Percentiles rank a stretch among this genome's conserved stretches.
These are phyloP conservation scores for Acanthopagrus latus DNA, from an alignment of 2,797 vertebrate genomes.

Conservation along the genomic window DNA sequence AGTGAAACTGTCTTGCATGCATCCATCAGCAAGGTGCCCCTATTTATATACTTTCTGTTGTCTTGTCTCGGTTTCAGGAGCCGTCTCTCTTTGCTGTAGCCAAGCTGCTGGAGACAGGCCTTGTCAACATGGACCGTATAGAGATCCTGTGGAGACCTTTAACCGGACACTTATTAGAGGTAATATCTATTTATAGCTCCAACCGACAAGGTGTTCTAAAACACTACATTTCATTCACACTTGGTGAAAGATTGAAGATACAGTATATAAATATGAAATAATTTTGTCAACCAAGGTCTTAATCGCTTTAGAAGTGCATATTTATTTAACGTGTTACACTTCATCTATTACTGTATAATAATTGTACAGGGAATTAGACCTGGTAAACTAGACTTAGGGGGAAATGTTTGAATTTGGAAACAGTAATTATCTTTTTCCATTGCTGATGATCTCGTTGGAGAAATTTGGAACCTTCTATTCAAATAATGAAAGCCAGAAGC, in stretches of 20 bases:
- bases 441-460: constrained; percentile 1
- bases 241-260: background rate
- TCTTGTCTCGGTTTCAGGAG: constrained; percentile 83
- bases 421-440: constrained; percentile 4
- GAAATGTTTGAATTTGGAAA: background rate
- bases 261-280: background rate
- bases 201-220: background rate
- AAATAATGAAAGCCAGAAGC: constrained; percentile 2
- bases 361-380: background rate
- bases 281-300: background rate
- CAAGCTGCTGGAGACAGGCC: constrained; percentile 96
- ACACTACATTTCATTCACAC: background rate
- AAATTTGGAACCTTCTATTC: constrained; percentile 9
- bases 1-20: background rate
- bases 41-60: background rate
- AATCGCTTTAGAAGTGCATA: background rate
- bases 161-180: constrained; percentile 97
- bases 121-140: constrained; percentile 99
- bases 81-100: constrained; percentile 98
- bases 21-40: background rate
- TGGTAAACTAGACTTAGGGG: background rate
- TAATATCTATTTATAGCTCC: constrained; percentile 72
- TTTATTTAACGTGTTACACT: background rate
- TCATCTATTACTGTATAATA: background rate
- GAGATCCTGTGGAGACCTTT: constrained; percentile 98